Percentiles rank a stretch among this genome's conserved stretches.
Conservation (phyloP, 2,113 vertebrate species). For the Himantopus leucocephalus region DNA sequence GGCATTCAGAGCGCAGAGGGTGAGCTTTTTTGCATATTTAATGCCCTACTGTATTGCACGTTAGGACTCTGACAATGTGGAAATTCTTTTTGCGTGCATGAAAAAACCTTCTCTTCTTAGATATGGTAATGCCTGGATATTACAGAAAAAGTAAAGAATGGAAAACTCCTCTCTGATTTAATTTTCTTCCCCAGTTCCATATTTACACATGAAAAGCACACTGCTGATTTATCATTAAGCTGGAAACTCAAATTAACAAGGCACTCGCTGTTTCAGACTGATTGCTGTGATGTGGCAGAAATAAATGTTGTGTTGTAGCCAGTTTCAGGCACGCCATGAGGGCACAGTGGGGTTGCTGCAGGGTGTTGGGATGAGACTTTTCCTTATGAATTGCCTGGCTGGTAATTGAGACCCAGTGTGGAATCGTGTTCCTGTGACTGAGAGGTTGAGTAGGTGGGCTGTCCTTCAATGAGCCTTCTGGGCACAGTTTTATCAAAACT, state of each 20-base stretch:
- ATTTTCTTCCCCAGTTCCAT: neutral
- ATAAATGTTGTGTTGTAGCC: neutral
- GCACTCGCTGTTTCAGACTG: neutral
- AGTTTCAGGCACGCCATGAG: neutral
- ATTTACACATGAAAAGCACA: neutral
- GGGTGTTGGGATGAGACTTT: neutral
- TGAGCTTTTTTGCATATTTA: neutral
- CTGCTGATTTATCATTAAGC: neutral
- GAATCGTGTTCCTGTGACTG: neutral
- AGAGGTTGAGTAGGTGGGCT: neutral
- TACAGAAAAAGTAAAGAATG: neutral
- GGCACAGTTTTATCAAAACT: neutral
- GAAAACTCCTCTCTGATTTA: neutral
- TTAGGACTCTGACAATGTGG: neutral
- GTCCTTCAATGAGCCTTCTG: neutral
- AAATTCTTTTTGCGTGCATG: neutral
- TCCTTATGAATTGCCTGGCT: neutral
- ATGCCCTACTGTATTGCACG: neutral
- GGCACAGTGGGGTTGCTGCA: neutral
- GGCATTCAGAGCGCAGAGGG: neutral
- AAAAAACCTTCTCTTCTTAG: neutral
- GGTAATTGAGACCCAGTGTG: neutral
- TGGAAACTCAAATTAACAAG: slow-evolving; percentile 3
- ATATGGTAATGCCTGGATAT: neutral
- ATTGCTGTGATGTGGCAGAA: neutral